Evolutionary conservation across 2,888 invertebrate species (phyloP).

Genomic region (Chloroclystis v-ata): DNA sequence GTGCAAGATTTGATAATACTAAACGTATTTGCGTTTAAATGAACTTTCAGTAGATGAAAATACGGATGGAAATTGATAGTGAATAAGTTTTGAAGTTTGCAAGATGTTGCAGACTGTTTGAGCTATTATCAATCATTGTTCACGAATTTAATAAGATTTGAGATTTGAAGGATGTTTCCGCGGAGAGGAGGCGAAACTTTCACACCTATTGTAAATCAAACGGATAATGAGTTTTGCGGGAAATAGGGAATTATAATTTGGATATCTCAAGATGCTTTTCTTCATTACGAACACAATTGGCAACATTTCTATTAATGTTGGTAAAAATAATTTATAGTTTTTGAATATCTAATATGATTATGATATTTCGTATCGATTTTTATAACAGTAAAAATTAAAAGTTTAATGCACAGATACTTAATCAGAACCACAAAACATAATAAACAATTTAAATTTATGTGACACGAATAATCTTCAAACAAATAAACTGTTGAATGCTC

Average conservation of each 20-base stretch:
- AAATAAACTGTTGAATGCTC: no score
- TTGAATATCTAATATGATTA: no score
- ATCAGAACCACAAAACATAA: no score
- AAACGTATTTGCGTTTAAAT: constrained; percentile 19
- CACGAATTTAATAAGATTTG: constrained; percentile 58
- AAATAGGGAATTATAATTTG: not conserved
- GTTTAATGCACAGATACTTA: no score
- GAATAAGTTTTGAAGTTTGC: constrained; percentile 12
- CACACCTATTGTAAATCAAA: constrained; percentile 29
- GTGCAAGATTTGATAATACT: not conserved
- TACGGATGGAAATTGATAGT: constrained; percentile 21
- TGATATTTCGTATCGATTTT: no score
- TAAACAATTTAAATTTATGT: no score
- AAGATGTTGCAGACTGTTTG: constrained; percentile 33
- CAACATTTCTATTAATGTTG: no score
- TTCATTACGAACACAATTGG: no score
- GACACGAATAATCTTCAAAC: no score
- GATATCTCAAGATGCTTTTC: constrained; percentile 6
- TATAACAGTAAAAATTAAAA: no score
- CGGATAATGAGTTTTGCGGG: not conserved
- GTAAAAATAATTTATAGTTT: no score
- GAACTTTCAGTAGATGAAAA: constrained; percentile 2
- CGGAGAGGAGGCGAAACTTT: constrained; percentile 40
- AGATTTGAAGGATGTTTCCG: constrained; percentile 49
- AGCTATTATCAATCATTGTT: constrained; percentile 59